Percentiles rank a stretch among this genome's conserved stretches.
These are phyloP conservation scores for Saxidomus purpurata DNA, from an alignment of 1,140 invertebrate species.

Conservation along the genomic window DNA sequence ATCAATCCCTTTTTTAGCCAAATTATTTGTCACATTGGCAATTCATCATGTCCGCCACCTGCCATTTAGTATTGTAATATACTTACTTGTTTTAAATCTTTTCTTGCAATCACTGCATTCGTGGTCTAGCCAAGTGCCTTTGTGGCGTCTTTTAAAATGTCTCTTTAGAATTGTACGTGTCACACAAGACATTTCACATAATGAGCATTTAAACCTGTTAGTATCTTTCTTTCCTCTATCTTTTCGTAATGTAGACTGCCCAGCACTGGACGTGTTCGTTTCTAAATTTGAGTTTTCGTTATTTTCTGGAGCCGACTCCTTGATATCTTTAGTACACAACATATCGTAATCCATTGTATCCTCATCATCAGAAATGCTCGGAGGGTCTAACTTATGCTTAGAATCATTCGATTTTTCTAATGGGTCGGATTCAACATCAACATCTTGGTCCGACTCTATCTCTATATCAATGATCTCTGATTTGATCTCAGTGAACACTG, in stretches of 20 bases:
- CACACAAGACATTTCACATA: slow-evolving; percentile 14
- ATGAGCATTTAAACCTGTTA: neutral
- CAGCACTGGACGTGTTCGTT: neutral
- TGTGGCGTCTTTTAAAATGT: slow-evolving; percentile 13
- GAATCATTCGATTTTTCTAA: neutral
- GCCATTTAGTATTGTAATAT: no score
- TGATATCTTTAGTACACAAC: neutral
- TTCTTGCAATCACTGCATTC: slow-evolving; percentile 28
- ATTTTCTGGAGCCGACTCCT: neutral
- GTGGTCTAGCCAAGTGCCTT: neutral
- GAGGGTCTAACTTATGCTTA: neutral
- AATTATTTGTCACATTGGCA: no score
- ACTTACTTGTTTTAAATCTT: slow-evolving; percentile 45
- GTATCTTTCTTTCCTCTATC: neutral
- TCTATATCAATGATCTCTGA: slow-evolving; percentile 25
- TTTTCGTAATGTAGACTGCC: neutral
- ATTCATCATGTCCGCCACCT: no score
- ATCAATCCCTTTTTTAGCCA: no score
- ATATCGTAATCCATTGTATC: slow-evolving; percentile 39
- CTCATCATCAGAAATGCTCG: neutral
- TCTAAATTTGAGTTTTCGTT: neutral
- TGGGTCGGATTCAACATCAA: neutral
- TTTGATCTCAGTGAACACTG: slow-evolving; percentile 35
- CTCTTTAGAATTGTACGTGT: slow-evolving; percentile 2
- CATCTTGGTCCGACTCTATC: neutral